These are phyloP conservation scores for Esox masquinongy DNA, from an alignment of 2,797 vertebrate species.

Conservation along the genomic window DNA sequence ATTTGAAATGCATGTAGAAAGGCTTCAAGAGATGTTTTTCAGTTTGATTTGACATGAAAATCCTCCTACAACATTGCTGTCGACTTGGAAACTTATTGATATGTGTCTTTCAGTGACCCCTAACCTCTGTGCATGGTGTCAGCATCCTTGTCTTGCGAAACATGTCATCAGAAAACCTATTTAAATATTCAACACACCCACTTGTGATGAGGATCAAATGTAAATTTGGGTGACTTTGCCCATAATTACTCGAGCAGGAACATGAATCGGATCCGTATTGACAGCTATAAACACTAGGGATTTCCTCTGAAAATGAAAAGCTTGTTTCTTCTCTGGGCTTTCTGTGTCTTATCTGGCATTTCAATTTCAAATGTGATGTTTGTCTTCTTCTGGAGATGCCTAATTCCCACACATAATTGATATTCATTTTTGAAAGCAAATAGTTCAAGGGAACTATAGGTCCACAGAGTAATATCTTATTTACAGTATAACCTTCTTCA, in stretches of 20 bases:
- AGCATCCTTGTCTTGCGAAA: neutral
- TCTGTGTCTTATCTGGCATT: slow-evolving; percentile 53
- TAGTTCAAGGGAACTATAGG: slow-evolving; percentile 62
- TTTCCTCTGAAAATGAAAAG: slow-evolving; percentile 18
- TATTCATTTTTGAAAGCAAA: slow-evolving; percentile 71
- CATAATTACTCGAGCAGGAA: slow-evolving; percentile 16
- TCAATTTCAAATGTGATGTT: slow-evolving; percentile 65
- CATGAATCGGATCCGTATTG: slow-evolving; percentile 21
- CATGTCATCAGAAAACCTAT: neutral
- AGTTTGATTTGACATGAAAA: slow-evolving; percentile 15
- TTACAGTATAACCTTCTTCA: slow-evolving; percentile 43
- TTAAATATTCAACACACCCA: neutral
- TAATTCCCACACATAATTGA: slow-evolving; percentile 71
- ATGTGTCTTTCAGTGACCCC: neutral
- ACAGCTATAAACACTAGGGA: slow-evolving; percentile 12
- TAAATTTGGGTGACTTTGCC: slow-evolving; percentile 10
- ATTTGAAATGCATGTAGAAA: slow-evolving; percentile 31
- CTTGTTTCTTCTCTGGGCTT: slow-evolving; percentile 10
- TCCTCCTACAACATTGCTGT: neutral
- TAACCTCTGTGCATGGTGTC: slow-evolving; percentile 2
- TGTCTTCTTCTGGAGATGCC: slow-evolving; percentile 50
- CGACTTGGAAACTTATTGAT: neutral
- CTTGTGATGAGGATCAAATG: slow-evolving; percentile 13
- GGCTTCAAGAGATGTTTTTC: neutral
- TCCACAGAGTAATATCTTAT: slow-evolving; percentile 56